These are phyloP conservation scores for Apodemia hepburni DNA, from an alignment of 2,888 invertebrate species.

Conservation along the genomic window DNA sequence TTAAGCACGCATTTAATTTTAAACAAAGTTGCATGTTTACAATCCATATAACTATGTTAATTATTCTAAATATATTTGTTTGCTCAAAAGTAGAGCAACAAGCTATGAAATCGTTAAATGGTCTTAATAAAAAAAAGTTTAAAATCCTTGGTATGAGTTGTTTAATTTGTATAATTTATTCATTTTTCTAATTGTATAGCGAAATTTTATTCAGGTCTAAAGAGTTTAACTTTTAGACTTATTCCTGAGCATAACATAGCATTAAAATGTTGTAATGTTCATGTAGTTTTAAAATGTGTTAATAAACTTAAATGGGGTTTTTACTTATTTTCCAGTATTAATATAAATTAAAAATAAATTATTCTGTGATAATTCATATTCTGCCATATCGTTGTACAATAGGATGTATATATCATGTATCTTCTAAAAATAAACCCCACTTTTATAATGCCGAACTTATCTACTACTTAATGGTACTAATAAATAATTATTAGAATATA, in stretches of 20 bases:
- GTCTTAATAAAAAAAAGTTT: background rate
- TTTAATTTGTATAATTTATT: slow-evolving; percentile 7
- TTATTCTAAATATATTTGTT: slow-evolving; percentile 26
- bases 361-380: slow-evolving; percentile 40
- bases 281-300: background rate
- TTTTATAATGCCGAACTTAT: slow-evolving; percentile 29
- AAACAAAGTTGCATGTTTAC: slow-evolving; percentile 19
- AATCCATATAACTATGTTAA: slow-evolving; percentile 18
- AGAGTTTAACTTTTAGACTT: background rate
- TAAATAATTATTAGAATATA: slow-evolving; percentile 26
- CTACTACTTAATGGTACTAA: slow-evolving; percentile 22
- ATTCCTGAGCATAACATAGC: background rate
- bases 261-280: background rate
- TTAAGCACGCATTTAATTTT: slow-evolving; percentile 15
- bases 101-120: slow-evolving; percentile 23
- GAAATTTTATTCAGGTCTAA: background rate
- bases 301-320: background rate
- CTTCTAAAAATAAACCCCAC: slow-evolving; percentile 27
- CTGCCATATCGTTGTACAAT: slow-evolving; percentile 30
- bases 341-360: slow-evolving; percentile 26
- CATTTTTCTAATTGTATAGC: background rate
- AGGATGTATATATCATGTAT: slow-evolving; percentile 17
- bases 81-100: slow-evolving; percentile 41
- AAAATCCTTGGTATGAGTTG: background rate
- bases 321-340: slow-evolving; percentile 1